phyloP scores from a whole-genome alignment of 2,888 invertebrate species.

The Hartigia nigra region DNA sequence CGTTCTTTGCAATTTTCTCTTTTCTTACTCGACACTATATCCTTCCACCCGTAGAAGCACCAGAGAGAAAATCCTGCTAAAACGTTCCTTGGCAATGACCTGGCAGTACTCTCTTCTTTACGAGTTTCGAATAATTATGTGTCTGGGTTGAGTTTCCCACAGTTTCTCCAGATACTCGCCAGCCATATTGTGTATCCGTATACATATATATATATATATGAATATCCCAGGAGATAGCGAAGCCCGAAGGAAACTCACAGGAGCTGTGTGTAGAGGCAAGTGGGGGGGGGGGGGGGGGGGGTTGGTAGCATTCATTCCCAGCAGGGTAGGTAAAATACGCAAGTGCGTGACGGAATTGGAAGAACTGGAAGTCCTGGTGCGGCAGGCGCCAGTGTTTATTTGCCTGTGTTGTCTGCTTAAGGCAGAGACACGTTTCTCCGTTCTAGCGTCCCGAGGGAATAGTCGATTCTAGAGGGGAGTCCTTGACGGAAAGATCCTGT shows the following conservation, averaged over 20 bases:
- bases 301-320: neutral
- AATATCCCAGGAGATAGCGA: neutral
- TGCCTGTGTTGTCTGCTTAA: neutral
- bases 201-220: neutral
- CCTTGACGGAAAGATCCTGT: neutral
- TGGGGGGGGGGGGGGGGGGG: neutral
- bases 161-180: neutral
- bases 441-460: neutral
- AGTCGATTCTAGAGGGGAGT: neutral
- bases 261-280: too few species aligned
- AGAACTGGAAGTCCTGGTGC: neutral
- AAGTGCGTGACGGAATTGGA: neutral
- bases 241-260: neutral
- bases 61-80: conserved; percentile 1
- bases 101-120: conserved; percentile 13
- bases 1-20: conserved; percentile 14
- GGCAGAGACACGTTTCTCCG: neutral
- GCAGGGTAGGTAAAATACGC: neutral
- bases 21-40: neutral
- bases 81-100: conserved; percentile 26
- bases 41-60: neutral
- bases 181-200: neutral
- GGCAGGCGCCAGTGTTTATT: neutral
- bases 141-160: conserved; percentile 12
- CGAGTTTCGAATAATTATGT: conserved; percentile 28